Conservation (phyloP, 2,113 vertebrate species). For the Pedionomus torquatus region DNA sequence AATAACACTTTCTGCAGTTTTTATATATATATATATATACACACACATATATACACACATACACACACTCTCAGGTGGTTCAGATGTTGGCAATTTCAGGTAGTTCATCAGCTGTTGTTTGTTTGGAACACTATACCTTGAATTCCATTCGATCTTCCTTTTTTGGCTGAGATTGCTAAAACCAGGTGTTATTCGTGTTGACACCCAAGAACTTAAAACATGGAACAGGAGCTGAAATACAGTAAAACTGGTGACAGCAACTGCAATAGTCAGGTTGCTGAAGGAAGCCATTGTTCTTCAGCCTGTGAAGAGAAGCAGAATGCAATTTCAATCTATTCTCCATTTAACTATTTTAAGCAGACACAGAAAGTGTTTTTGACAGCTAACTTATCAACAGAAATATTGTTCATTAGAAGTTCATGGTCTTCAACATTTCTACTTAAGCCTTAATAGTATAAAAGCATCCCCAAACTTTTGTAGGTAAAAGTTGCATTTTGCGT, state of each 20-base stretch:
- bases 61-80: not conserved
- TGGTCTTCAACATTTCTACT: not conserved
- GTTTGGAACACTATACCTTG: conserved; percentile 82
- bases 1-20: not conserved
- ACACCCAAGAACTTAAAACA: conserved; percentile 87
- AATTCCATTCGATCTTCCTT: conserved; percentile 99
- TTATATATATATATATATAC: not conserved
- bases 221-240: conserved; percentile 93
- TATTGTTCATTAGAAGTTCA: not conserved
- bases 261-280: conserved; percentile 78
- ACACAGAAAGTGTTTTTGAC: not conserved
- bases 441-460: not conserved
- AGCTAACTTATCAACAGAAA: not conserved
- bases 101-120: not conserved
- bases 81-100: not conserved
- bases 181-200: conserved; percentile 81
- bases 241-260: conserved; percentile 84
- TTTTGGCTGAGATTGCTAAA: conserved; percentile 85
- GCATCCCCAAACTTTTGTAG: not conserved
- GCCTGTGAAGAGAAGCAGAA: conserved; percentile 61
- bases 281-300: conserved; percentile 88
- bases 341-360: not conserved
- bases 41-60: not conserved
- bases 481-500: not conserved
- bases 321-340: not conserved